A percentile compares a stretch with the other conserved stretches of the same genome.
Evolutionary conservation across 2,797 vertebrate genomes (phyloP).

Genomic region (Myotis pilosus): DNA sequence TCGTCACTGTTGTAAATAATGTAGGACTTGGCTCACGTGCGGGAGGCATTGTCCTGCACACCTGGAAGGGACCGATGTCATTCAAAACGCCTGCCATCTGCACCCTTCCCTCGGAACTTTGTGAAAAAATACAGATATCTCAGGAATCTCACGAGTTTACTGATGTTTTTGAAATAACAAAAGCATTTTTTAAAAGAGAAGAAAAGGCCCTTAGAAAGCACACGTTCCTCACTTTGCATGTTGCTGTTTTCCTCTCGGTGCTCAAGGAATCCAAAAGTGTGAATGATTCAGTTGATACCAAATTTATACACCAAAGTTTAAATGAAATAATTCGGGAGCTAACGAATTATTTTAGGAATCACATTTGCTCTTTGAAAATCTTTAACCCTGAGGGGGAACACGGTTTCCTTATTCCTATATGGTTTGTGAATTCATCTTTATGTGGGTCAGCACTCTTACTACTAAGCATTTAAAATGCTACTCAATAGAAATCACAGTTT

Average conservation of each 20-base stretch:
- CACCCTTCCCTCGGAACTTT: conserved; percentile 75
- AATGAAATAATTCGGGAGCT: conserved; percentile 15
- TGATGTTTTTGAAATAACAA: conserved; percentile 80
- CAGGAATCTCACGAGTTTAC: conserved; percentile 72
- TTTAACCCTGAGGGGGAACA: conserved; percentile 54
- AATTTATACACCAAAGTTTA: conserved; percentile 58
- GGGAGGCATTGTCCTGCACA: conserved; percentile 69
- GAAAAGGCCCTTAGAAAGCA: conserved; percentile 71
- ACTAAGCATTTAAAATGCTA: conserved; percentile 73
- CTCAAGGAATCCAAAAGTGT: conserved; percentile 69
- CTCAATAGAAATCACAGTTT: conserved; percentile 68
- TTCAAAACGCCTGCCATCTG: conserved; percentile 78
- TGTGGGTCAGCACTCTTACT: conserved; percentile 65
- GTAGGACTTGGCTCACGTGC: conserved; percentile 57
- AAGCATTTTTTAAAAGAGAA: conserved; percentile 74
- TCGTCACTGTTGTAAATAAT: conserved; percentile 63
- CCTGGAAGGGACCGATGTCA: conserved; percentile 74
- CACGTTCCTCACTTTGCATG: conserved; percentile 65
- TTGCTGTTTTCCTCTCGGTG: conserved; percentile 65
- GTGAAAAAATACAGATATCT: conserved; percentile 78
- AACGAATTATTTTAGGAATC: conserved; percentile 57
- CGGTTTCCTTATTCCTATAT: conserved; percentile 62
- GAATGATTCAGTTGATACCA: conserved; percentile 36
- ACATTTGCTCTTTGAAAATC: conserved; percentile 53
- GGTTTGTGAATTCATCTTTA: conserved; percentile 73